Conservation (phyloP, 2,113 vertebrate genomes). For the Morone saxatilis region DNA sequence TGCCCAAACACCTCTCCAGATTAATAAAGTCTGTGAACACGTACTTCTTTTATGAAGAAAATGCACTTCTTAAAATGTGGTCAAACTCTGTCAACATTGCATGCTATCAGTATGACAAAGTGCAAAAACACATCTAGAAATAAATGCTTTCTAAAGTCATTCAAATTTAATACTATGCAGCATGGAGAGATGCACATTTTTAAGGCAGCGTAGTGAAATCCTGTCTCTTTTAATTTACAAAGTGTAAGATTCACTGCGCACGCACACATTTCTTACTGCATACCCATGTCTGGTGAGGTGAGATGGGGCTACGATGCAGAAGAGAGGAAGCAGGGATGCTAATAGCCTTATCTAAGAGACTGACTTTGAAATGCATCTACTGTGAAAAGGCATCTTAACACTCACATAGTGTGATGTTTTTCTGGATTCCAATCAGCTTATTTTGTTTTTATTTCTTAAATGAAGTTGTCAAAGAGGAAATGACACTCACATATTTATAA, state of each 20-base stretch:
- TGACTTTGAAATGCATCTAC: slow-evolving; percentile 25
- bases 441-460: slow-evolving; percentile 1
- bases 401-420: not conserved
- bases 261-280: slow-evolving; percentile 5
- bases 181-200: slow-evolving; percentile 34
- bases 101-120: slow-evolving; percentile 25
- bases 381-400: slow-evolving; percentile 28
- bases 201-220: slow-evolving; percentile 19
- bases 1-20: slow-evolving; percentile 23
- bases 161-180: slow-evolving; percentile 43
- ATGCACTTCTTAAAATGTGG: slow-evolving; percentile 17
- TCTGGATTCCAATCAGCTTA: not conserved
- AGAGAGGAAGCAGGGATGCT: slow-evolving; percentile 29
- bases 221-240: slow-evolving; percentile 63
- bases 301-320: slow-evolving; percentile 22
- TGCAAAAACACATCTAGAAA: slow-evolving; percentile 28
- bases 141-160: slow-evolving; percentile 35
- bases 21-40: slow-evolving; percentile 38
- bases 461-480: slow-evolving; percentile 6
- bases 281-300: slow-evolving; percentile 36
- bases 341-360: slow-evolving; percentile 49
- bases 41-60: slow-evolving; percentile 20
- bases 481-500: not conserved
- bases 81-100: slow-evolving; percentile 25
- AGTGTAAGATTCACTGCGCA: slow-evolving; percentile 34